Evolutionary conservation across 2,113 vertebrate genomes (phyloP), one percentile per base, ranked within the genome.

Genomic region (Microtus richardsoni): DNA sequence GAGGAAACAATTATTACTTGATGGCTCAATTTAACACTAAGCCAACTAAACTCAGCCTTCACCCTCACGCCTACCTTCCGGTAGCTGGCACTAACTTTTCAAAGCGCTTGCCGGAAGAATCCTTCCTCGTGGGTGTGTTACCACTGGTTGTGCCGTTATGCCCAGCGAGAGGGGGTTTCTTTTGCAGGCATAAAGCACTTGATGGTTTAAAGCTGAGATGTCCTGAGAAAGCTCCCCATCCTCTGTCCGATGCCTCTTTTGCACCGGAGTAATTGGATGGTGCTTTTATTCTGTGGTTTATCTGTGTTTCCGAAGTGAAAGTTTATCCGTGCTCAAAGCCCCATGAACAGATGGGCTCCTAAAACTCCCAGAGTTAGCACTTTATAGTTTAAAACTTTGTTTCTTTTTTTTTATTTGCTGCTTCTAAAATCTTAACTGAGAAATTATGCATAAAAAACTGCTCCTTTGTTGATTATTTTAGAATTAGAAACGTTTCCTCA

Each of bases 21-120:
- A 60, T 96, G 84, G 74, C 94, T 98, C 91, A 94, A 97, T 96
- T 95, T 97, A 97, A 5, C 80, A 64, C 88, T 95, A 97, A 98
- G 91, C 68, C 83, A 96, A 73, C 74, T 94, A 96, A 95, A 95
- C 33, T 95, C 93, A 97, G 62, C n/a, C 91, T 98, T 97, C 95
- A 66, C 68, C 91, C 41, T 95, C 90, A 54, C 36, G 80, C 62
- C n/a, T 36, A 93, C 54, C 92, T 97, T 92, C 92, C 86, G 84
- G 54, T 92, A 82, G 68, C 96, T 97, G 96, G 60, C 94, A 97
- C 87, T 95, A 68, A 93, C 89, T 92, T 71, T 95, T 21, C 94
- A 97, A 97, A 91, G 58, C 94, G 54, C 64, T 86, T 77, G 41
- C 82, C 89, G 90, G 83, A 93, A 97, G 94, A 97, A 74, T 60